Base-by-base conservation (phyloP, 2,888 invertebrate genomes). In the Cosmopolites sordidus region DNA sequence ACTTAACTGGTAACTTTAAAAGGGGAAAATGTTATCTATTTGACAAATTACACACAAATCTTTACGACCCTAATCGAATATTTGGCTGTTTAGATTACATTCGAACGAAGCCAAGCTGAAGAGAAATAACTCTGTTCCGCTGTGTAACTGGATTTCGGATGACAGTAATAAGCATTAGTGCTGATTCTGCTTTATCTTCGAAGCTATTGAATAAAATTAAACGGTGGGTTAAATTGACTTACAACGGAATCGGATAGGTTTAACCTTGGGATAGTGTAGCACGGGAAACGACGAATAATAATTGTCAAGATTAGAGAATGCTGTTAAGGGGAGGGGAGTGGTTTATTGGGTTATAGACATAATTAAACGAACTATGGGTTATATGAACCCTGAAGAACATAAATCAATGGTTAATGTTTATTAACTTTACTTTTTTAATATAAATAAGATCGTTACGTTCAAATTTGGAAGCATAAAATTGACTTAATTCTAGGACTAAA, bases 151-250 rank as follows among this genome's bases (percentile, higher is more conserved):
- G 51, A 51, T 51, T 51, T 16, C 45, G 40, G 51, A 45, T 51
- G 47, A 51, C 16, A 41, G 51, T 46, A 51, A 51, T 51, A 44
- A 45, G 44, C 46, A 42, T 41, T 44, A 51, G 44, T 51, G 51
- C 42, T 47, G 51, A 51, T 51, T 51, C 45, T 41, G 51, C 40
- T 47, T 41, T 47, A 42, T 51, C 43, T 44, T 22, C 17, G 8
- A 18, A 22, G 33, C 38, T 43, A 48, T 48, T 41, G 48, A 48
- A 29, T 41, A 41, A 48, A 41, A 48, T 48, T 48, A 48, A 48
- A 48, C 42, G 41, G 40, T 14, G 33, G 29, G 40, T 39, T 40
- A 39, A 39, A 39, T 47, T 40, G 39, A 33, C 33, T 33, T 33
- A 33, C 33, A 12, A 27, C 17, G 27, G 29, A 27, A 47, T 47